Base-by-base conservation (phyloP, 2,797 vertebrate genomes). In the Semaprochilodus insignis region DNA sequence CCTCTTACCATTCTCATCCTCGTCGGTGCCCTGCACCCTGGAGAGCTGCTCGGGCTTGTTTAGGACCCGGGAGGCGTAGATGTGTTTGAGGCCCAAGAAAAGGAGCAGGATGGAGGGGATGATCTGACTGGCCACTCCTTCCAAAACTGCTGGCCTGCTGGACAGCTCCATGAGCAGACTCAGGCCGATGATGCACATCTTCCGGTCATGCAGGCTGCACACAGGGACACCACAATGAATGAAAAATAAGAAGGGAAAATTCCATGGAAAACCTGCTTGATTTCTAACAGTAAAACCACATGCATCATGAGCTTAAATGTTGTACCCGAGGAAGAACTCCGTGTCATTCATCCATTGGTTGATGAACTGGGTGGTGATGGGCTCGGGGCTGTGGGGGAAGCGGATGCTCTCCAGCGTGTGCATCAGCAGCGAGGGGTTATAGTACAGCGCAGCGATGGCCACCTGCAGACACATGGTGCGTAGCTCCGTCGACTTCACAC, bases 271-370 rank as follows among this genome's bases (percentile, higher is more conserved):
- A n/a, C n/a, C 31, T 31, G 1, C 31, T 1, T 3, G 31, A 31
- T 3, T 1, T 31, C 31, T 31, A 31, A 3, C 31, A 31, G 31
- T 3, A 31, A 48, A 10, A 48, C 60, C 60, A 25, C 60, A 15
- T 63, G 2, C 17, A 27, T 66, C 27, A 44, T 1, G 27, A 14
- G 23, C 13, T 27, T 54, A 27, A 25, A 13, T 10, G 19, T 90
- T 95, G 91, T 90, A 96, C 98, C 98, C 98, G 48, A 99, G 92
- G 86, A 99, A 99, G 92, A 97, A 98, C 91, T 99, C 98, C 0
- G 98, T 99, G 89, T 99, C 98, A 0, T 96, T 99, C 95, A 99
- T 97, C 98, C 98, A 99, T 88, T 99, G 97, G 91, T 99, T 99
- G 91, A 99, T 95, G 89, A 99, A 99, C 93, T 98, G 98, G 0